Evolutionary conservation across 2,113 vertebrate species (phyloP).

Genomic region (Pseudonaja textilis): DNA sequence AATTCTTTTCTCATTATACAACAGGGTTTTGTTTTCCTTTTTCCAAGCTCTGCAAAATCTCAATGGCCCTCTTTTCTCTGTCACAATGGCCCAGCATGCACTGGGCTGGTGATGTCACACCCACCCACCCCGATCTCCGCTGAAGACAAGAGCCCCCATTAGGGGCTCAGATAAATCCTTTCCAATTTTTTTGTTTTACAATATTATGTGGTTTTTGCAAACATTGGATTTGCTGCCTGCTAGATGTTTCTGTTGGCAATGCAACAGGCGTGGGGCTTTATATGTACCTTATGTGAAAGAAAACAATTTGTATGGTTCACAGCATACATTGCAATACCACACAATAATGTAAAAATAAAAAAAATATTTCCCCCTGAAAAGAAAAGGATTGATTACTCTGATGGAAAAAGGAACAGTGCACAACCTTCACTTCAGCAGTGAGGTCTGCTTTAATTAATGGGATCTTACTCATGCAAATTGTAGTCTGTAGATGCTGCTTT

Average conservation of each 20-base stretch:
- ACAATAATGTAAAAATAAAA: constrained; percentile 70
- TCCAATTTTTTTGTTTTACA: constrained; percentile 65
- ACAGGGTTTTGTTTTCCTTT: constrained; percentile 66
- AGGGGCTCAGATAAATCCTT: constrained; percentile 62
- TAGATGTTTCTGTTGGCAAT: constrained; percentile 36
- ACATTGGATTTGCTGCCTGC: constrained; percentile 49
- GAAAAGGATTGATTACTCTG: background rate
- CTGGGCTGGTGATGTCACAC: constrained; percentile 61
- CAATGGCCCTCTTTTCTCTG: constrained; percentile 49
- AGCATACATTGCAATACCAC: constrained; percentile 63
- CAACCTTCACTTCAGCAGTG: background rate
- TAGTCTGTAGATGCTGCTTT: background rate
- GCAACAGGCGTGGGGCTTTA: constrained; percentile 24
- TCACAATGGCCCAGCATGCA: constrained; percentile 54
- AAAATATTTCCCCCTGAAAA: background rate
- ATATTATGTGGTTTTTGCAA: constrained; percentile 69
- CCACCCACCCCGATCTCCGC: constrained; percentile 55
- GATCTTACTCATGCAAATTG: background rate
- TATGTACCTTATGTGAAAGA: background rate
- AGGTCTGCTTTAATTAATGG: background rate
- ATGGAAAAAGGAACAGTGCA: background rate
- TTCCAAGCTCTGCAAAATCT: constrained; percentile 58
- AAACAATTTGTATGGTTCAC: background rate
- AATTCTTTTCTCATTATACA: constrained; percentile 42
- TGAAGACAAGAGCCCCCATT: constrained; percentile 49